phyloP scores from a whole-genome alignment of 2,888 invertebrate genomes.

The Griposia aprilina region DNA sequence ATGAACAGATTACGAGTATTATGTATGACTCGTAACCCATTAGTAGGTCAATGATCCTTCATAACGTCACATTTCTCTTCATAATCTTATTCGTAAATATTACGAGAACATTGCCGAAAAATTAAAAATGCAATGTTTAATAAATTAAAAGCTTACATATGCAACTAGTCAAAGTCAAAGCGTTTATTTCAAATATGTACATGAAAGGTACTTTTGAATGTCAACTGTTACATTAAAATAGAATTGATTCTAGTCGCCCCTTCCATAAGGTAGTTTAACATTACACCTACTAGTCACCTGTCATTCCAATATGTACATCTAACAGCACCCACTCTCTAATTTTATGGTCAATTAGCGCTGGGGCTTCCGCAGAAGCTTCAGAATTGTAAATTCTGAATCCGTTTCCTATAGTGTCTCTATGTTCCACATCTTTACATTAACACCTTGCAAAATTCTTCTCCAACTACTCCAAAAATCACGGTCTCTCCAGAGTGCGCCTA shows the following conservation, averaged over 20 bases:
- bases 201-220: too few relatives aligned
- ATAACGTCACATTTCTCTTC: conserved; percentile 18
- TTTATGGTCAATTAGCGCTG: conserved; percentile 13
- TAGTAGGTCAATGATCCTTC: conserved; percentile 40
- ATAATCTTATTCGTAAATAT: conserved; percentile 3
- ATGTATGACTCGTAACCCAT: conserved; percentile 25
- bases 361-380: conserved; percentile 2
- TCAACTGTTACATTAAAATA: too few relatives aligned
- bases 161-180: too few relatives aligned
- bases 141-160: neutral
- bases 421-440: neutral
- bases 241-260: too few relatives aligned
- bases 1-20: conserved; percentile 41
- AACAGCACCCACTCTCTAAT: conserved; percentile 8
- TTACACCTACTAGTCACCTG: neutral
- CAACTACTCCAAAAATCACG: conserved; percentile 35
- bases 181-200: too few relatives aligned
- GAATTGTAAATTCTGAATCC: conserved; percentile 5
- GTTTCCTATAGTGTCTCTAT: neutral
- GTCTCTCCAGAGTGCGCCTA: conserved; percentile 41
- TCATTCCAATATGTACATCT: conserved; percentile 2
- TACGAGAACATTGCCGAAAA: neutral
- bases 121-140: neutral
- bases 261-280: too few relatives aligned
- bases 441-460: conserved; percentile 20